These are phyloP conservation scores for Polydrusus tereticollis DNA, from an alignment of 2,888 invertebrate species.

Conservation along the genomic window DNA sequence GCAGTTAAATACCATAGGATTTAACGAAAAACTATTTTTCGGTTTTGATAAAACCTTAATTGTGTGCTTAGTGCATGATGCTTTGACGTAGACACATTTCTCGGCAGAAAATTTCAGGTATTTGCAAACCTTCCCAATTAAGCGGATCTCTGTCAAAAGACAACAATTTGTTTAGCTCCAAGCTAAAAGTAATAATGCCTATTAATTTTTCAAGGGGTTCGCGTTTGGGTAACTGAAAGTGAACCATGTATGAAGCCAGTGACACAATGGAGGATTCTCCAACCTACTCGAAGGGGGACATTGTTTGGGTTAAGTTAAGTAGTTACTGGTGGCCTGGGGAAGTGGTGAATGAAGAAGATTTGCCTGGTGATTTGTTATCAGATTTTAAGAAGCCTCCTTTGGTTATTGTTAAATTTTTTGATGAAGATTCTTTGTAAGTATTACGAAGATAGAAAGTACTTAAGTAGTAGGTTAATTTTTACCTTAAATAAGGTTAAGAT, in stretches of 20 bases:
- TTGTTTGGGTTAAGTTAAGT: conserved; percentile 89
- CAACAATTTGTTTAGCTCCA: conserved; percentile 25
- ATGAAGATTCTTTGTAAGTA: conserved; percentile 85
- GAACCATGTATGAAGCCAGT: conserved; percentile 36
- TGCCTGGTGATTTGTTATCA: conserved; percentile 77
- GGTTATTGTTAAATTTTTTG: conserved; percentile 87
- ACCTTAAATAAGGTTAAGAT: no score
- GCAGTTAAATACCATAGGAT: neutral
- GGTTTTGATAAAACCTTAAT: neutral
- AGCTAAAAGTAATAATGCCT: conserved; percentile 5
- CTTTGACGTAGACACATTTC: conserved; percentile 17
- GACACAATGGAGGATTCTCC: conserved; percentile 31
- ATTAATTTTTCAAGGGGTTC: conserved; percentile 25
- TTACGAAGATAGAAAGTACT: no score
- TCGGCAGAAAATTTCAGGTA: conserved; percentile 15
- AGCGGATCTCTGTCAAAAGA: conserved; percentile 19
- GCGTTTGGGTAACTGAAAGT: neutral
- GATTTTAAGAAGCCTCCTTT: conserved; percentile 81
- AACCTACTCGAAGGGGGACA: conserved; percentile 79
- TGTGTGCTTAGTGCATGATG: conserved; percentile 20
- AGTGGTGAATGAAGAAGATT: conserved; percentile 73
- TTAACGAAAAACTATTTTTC: neutral
- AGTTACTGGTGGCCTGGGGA: conserved; percentile 90
- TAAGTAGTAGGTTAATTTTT: no score
- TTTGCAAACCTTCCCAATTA: conserved; percentile 33